These are phyloP conservation scores for Mormyrus iriodes DNA, from an alignment of 2,113 vertebrate species.

Conservation along the genomic window DNA sequence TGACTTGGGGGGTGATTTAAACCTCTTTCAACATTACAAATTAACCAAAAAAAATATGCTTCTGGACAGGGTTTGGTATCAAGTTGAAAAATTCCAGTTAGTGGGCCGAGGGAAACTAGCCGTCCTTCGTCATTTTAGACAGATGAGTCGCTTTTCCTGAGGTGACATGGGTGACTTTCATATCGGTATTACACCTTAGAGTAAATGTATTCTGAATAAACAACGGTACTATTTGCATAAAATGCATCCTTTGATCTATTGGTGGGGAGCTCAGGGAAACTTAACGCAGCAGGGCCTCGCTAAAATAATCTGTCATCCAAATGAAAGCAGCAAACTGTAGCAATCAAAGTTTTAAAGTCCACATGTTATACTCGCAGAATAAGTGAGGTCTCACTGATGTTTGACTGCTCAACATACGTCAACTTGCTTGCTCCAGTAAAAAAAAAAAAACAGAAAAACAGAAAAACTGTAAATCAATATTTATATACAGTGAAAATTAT, in stretches of 20 bases:
- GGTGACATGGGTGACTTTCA: slow-evolving; percentile 9
- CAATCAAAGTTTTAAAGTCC: slow-evolving; percentile 2
- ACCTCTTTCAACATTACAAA: background rate
- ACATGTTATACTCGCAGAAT: background rate
- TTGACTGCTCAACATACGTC: background rate
- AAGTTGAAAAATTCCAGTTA: background rate
- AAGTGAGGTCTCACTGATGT: background rate
- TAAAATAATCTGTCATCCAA: background rate
- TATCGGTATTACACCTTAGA: slow-evolving; percentile 18
- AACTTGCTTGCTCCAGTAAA: background rate
- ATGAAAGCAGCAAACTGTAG: background rate
- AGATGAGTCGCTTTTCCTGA: background rate
- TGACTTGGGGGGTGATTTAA: background rate
- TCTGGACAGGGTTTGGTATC: slow-evolving; percentile 3
- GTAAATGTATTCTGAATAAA: slow-evolving; percentile 22
- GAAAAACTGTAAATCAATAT: background rate
- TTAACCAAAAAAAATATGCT: background rate
- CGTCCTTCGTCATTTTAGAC: background rate
- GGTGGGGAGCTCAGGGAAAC: background rate
- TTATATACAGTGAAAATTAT: background rate
- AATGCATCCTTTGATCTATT: slow-evolving; percentile 19
- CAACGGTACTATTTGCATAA: slow-evolving; percentile 14
- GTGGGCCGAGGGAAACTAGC: background rate
- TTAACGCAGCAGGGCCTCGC: background rate
- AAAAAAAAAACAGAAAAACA: background rate